A percentile compares a stretch with the other conserved stretches of the same genome.
Conservation (phyloP, 2,113 vertebrate species). For the Chionomys nivalis region DNA sequence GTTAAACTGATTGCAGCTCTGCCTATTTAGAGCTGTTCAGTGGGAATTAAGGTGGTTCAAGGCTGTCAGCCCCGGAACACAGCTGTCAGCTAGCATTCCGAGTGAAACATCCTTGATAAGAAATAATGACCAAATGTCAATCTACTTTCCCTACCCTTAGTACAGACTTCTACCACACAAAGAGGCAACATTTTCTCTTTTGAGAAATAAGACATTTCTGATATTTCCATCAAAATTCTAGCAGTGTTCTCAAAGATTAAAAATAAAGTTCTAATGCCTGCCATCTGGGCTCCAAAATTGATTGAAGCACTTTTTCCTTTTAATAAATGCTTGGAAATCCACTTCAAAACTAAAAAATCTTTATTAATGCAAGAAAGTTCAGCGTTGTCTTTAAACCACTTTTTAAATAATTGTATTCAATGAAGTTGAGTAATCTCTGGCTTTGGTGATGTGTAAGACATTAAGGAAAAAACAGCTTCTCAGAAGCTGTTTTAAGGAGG, state of each 20-base stretch:
- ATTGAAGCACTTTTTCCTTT: conserved; percentile 54
- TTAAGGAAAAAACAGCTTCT: background rate
- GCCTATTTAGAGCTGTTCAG: conserved; percentile 96
- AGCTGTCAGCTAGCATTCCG: conserved; percentile 97
- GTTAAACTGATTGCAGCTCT: conserved; percentile 98
- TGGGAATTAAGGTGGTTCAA: conserved; percentile 95
- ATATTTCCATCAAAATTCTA: conserved; percentile 71
- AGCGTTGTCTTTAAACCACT: background rate
- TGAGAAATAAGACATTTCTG: conserved; percentile 78
- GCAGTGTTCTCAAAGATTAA: conserved; percentile 75
- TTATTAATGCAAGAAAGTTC: conserved; percentile 27
- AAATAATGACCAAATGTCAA: conserved; percentile 95
- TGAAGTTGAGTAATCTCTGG: background rate
- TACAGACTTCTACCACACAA: conserved; percentile 80
- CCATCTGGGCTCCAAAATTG: conserved; percentile 53
- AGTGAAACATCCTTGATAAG: conserved; percentile 92
- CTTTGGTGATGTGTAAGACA: background rate
- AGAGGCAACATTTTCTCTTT: conserved; percentile 85
- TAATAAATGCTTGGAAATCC: conserved; percentile 32
- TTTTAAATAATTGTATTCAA: background rate
- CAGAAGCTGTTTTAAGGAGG: background rate
- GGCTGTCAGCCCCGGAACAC: conserved; percentile 95
- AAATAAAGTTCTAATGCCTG: conserved; percentile 62
- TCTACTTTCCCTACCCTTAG: conserved; percentile 84
- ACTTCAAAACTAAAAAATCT: conserved; percentile 45